Base-by-base conservation (phyloP, 2,888 invertebrate species). In the Oegoconia quadripuncta region DNA sequence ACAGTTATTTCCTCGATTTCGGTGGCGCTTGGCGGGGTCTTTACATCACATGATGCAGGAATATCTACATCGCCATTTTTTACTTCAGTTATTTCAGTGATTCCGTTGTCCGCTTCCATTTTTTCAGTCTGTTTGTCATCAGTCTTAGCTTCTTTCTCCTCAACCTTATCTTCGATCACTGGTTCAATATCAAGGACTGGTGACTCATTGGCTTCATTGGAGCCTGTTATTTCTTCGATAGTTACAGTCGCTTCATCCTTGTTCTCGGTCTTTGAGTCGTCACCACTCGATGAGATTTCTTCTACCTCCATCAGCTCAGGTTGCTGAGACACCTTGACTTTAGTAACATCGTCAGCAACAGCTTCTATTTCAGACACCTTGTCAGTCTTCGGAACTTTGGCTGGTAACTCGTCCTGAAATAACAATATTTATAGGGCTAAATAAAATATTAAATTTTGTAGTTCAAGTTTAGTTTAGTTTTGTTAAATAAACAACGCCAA, bases 321-420 rank as follows among this genome's bases (percentile, higher is more conserved):
- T 38, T 59, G 52, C 18, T 64, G 61, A 11, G 38, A 26, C 26
- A 58, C 49, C 42, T 62, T 49, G 25, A 43, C 4, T 8, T 25
- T 35, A 3, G 41, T 46, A 27, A 40, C 37, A 30, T 26, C 40
- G 3, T 42, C 27, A n/a, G 34, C 14, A 35, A 40, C 47, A n/a
- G 34, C 14, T 36, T 41, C 47, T 32, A 33, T 47, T 22, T 35
- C 48, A 13, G 44, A 44, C 37, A 41, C 56, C 39, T 53, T 52
- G 47, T 84, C 84, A 46, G 88, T 89, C 68, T 90, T 90, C 14
- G 87, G 74, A 30, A 90, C 65, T 74, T 90, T 90, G 16, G 89
- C 71, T 15, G 90, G 90, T 48, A 84, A 69, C 39, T 78, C 64
- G 56, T 80, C 69, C 76, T 77, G 74, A 42, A 80, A 73, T 27